These are phyloP conservation scores for Panulirus ornatus DNA, from an alignment of 1,140 invertebrate species.

Conservation along the genomic window DNA sequence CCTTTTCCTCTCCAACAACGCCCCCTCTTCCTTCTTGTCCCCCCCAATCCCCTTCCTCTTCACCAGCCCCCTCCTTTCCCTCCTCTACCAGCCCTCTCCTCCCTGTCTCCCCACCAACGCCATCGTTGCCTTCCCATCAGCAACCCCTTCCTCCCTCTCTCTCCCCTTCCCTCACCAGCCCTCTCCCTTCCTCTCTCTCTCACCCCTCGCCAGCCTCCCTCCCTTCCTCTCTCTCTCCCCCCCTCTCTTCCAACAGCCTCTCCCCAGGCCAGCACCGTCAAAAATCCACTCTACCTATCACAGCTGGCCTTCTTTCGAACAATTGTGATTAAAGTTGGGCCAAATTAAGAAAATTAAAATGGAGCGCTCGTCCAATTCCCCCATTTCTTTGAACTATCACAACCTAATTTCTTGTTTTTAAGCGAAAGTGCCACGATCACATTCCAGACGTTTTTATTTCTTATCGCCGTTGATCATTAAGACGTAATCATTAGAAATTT, in stretches of 20 bases:
- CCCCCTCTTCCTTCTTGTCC: not conserved
- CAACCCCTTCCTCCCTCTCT: no score
- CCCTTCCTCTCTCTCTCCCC: not conserved
- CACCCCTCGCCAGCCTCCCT: not conserved
- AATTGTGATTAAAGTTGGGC: conserved; percentile 74
- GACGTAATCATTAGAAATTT: conserved; percentile 72
- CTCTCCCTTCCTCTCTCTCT: not conserved
- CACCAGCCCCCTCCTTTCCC: not conserved
- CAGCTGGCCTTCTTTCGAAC: conserved; percentile 61
- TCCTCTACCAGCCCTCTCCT: not conserved
- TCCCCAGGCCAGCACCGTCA: conserved; percentile 19
- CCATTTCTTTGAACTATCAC: conserved; percentile 73
- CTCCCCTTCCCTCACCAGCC: not conserved
- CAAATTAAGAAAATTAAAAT: conserved; percentile 74
- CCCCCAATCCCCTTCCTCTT: not conserved
- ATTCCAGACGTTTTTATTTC: conserved; percentile 60
- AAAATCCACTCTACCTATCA: conserved; percentile 58
- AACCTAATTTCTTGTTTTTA: conserved; percentile 74
- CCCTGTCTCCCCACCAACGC: not conserved
- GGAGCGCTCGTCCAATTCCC: conserved; percentile 62
- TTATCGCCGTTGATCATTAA: conserved; percentile 73
- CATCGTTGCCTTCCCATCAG: not conserved
- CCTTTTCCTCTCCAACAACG: not conserved
- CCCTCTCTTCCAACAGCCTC: not conserved
- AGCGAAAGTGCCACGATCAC: conserved; percentile 69